phyloP scores from a whole-genome alignment of 1,140 invertebrate genomes.

The Sycophila sp. region DNA sequence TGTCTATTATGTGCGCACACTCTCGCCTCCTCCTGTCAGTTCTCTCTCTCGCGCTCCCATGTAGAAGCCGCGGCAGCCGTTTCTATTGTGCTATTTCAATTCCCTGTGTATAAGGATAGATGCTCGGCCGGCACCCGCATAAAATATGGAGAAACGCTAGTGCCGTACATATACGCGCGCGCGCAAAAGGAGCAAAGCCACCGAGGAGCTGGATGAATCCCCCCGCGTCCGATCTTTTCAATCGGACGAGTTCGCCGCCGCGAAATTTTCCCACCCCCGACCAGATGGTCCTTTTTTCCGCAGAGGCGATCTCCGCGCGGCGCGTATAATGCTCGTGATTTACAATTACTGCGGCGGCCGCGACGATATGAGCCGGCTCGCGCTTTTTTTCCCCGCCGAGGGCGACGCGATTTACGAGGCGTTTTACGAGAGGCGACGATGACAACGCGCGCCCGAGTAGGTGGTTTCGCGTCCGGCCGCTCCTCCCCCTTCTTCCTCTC shows the following conservation, averaged over 20 bases:
- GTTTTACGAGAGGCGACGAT: slow-evolving; percentile 26
- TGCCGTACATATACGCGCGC: not conserved
- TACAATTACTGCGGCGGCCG: slow-evolving; percentile 15
- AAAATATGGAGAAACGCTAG: slow-evolving; percentile 30
- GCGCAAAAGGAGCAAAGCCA: slow-evolving; percentile 8
- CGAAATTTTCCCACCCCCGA: not conserved
- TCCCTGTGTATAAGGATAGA: slow-evolving; percentile 25
- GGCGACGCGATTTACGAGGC: slow-evolving; percentile 12
- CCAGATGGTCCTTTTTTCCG: too few species aligned
- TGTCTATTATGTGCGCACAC: slow-evolving; percentile 9
- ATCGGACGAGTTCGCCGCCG: not conserved
- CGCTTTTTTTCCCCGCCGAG: slow-evolving; percentile 23
- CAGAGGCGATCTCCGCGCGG: not conserved
- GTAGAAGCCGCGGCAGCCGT: not conserved
- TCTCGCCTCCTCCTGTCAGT: not conserved
- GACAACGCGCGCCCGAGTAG: slow-evolving; percentile 13
- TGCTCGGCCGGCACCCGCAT: slow-evolving; percentile 7
- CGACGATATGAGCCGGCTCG: not conserved
- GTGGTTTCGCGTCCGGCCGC: slow-evolving; percentile 17
- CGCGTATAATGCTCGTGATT: not conserved
- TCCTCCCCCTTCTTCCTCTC: not conserved
- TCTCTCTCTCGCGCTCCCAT: not conserved
- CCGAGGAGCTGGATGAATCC: slow-evolving; percentile 17
- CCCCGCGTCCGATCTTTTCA: slow-evolving; percentile 16
- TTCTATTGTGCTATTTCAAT: slow-evolving; percentile 34